Base-by-base conservation (phyloP, 2,113 vertebrate genomes). In the Mohoua ochrocephala region DNA sequence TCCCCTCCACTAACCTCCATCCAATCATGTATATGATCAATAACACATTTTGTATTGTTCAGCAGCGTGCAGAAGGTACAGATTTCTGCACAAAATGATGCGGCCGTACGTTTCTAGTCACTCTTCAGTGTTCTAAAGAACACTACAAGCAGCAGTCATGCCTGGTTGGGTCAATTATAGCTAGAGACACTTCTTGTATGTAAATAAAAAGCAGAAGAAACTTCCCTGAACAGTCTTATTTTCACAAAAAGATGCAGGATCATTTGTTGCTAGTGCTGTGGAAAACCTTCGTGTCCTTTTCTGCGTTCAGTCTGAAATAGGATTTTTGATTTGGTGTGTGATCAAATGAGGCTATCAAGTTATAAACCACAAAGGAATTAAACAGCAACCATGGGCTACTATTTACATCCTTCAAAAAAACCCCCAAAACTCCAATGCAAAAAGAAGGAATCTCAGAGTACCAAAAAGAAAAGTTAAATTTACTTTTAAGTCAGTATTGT, bases 11-110 rank as follows among this genome's bases (percentile, higher is more conserved):
- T 76, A 97, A 73, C 53, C 84, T 94, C 86, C 86, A 94, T 91
- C 70, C 73, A 86, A 82, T 96, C 87, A 84, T 63, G 56, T 81
- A 64, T 91, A 63, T 94, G 86, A 95, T 96, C 97, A 97, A 95
- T 92, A 96, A 94, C 73, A 50, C 88, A 89, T 95, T 91, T 94
- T 60, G 45, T 84, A 54, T 74, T 89, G 39, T 85, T 92, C 81
- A 94, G 42, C 61, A 63, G 82, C 1, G 2, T 94, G 87, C 49
- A 83, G 93, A 93, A 92, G 78, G 65, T 30, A 87, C 44, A 53
- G 86, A 86, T 89, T 88, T 91, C 76, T 93, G 42, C 73, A 92
- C 73, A 91, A 93, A 96, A 93, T n/a, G 13, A 49, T 24, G 56
- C 16, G n/a, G 63, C 14, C 0, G 0, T 22, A 28, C 10, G 11